Evolutionary conservation across 2,888 invertebrate genomes (phyloP).

Genomic region (Halictus quadricinctus): DNA sequence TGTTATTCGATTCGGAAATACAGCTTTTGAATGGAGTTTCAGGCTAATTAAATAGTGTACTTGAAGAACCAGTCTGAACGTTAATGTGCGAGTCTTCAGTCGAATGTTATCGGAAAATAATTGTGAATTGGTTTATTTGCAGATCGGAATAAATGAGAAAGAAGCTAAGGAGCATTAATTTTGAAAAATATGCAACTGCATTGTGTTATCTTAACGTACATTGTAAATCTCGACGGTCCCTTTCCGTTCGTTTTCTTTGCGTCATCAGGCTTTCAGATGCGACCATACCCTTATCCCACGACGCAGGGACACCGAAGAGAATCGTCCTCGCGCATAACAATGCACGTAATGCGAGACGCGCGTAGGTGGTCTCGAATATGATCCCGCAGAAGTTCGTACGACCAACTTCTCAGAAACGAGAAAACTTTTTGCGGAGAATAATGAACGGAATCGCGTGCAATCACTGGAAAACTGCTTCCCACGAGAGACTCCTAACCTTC

Average conservation of each 20-base stretch:
- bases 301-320: slow-evolving; percentile 18
- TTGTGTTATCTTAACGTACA: neutral
- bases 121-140: too few relatives aligned
- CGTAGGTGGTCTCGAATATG: slow-evolving; percentile 57
- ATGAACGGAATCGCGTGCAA: slow-evolving; percentile 44
- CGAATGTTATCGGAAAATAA: too few relatives aligned
- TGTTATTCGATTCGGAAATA: neutral
- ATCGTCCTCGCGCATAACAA: slow-evolving; percentile 53
- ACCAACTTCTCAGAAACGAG: slow-evolving; percentile 26
- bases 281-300: neutral
- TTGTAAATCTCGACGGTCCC: neutral
- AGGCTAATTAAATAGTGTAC: neutral
- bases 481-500: slow-evolving; percentile 29
- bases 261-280: neutral
- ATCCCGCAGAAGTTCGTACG: slow-evolving; percentile 6
- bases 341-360: slow-evolving; percentile 59
- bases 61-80: too few relatives aligned
- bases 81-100: too few relatives aligned
- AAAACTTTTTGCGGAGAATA: slow-evolving; percentile 39
- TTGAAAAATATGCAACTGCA: neutral
- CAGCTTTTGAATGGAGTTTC: neutral
- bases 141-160: neutral
- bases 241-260: neutral
- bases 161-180: neutral
- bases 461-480: slow-evolving; percentile 49